Conservation (phyloP, 2,797 vertebrate species). For the Enteromius unitaeniatus region DNA sequence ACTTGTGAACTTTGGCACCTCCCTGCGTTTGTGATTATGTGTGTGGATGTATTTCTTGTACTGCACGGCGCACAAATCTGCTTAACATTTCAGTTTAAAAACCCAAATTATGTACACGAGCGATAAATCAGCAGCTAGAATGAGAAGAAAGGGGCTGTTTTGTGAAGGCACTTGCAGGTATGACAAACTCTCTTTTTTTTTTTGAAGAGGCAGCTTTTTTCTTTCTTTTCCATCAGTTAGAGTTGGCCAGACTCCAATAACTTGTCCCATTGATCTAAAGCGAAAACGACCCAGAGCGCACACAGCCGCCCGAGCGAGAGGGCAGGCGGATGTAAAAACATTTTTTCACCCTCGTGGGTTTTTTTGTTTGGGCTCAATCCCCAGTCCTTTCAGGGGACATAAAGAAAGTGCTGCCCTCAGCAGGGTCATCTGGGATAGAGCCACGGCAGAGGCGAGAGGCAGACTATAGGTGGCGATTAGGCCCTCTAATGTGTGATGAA, state of each 20-base stretch:
- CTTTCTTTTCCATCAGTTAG: conserved; percentile 75
- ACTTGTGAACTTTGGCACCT: conserved; percentile 44
- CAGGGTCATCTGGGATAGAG: conserved; percentile 87
- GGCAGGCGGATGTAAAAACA: conserved; percentile 80
- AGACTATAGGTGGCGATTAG: conserved; percentile 90
- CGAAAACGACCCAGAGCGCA: conserved; percentile 71
- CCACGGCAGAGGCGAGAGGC: conserved; percentile 78
- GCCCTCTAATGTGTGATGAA: conserved; percentile 84
- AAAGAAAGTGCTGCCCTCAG: conserved; percentile 93
- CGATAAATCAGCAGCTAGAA: not conserved
- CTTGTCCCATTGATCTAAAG: conserved; percentile 83
- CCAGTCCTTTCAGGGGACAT: conserved; percentile 85
- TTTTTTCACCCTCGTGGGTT: conserved; percentile 84
- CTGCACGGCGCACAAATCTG: not conserved
- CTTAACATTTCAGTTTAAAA: conserved; percentile 7
- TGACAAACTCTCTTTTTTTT: conserved; percentile 69
- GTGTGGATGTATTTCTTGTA: conserved; percentile 23
- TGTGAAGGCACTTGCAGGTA: conserved; percentile 59
- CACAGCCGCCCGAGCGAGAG: conserved; percentile 68
- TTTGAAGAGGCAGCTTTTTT: conserved; percentile 77
- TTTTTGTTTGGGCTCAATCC: conserved; percentile 92
- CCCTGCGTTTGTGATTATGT: conserved; percentile 29
- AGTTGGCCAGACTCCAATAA: conserved; percentile 87
- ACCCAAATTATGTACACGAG: conserved; percentile 12
- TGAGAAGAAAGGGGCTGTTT: conserved; percentile 42